Conservation (phyloP, 2,113 vertebrate genomes). For the Mustela lutreola region DNA sequence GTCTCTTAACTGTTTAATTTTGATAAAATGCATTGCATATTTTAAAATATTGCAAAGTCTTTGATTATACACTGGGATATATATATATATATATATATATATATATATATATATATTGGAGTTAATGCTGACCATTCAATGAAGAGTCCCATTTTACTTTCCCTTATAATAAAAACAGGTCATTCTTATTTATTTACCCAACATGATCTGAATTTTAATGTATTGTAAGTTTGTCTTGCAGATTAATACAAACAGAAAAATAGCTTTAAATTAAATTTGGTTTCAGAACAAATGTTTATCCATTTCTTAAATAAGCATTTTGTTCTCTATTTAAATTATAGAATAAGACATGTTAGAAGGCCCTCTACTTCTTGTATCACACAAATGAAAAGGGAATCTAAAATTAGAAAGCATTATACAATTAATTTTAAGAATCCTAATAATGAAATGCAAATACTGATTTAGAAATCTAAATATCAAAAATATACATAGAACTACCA, state of each 20-base stretch:
- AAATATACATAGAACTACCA: not conserved
- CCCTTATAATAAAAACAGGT: not conserved
- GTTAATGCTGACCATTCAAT: not conserved
- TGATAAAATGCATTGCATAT: not conserved
- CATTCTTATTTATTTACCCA: not conserved
- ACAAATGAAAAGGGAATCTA: not conserved
- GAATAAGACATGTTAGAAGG: conserved; percentile 11
- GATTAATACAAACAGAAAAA: not conserved
- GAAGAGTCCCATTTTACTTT: not conserved
- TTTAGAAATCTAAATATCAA: conserved; percentile 46
- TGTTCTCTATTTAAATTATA: conserved; percentile 15
- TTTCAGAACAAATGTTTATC: not conserved
- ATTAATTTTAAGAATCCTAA: conserved; percentile 25
- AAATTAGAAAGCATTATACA: conserved; percentile 24
- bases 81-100: too few species aligned
- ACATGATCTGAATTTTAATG: not conserved
- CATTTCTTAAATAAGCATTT: conserved; percentile 1
- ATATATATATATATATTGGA: not conserved
- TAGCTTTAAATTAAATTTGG: conserved; percentile 1
- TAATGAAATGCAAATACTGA: conserved; percentile 19
- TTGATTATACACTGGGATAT: not conserved
- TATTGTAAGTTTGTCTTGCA: not conserved
- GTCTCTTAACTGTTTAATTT: not conserved
- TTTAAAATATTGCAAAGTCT: not conserved
- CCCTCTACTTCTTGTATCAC: not conserved